phyloP scores from a whole-genome alignment of 2,797 vertebrate species.

The Silurus lanzhouensis region DNA sequence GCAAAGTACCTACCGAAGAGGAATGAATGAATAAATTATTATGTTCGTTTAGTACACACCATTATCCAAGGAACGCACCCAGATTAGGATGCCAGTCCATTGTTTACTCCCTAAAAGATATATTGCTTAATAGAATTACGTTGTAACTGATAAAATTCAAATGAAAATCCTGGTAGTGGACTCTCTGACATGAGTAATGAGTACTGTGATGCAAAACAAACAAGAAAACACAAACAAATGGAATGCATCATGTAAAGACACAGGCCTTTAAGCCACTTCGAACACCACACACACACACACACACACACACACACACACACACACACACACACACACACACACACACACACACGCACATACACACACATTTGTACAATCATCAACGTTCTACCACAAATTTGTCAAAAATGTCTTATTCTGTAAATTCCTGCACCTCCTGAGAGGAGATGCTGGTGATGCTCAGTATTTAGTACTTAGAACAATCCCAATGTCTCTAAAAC shows the following conservation, averaged over 20 bases:
- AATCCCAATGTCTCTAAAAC: background rate
- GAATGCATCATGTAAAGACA: conserved; percentile 8
- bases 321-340: too few species aligned
- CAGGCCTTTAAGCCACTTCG: background rate
- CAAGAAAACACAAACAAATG: background rate
- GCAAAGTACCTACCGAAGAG: background rate
- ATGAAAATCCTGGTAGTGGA: background rate
- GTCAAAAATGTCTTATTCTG: background rate
- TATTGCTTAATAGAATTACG: conserved; percentile 1
- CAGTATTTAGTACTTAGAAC: background rate
- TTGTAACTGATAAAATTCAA: background rate
- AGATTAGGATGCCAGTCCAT: background rate
- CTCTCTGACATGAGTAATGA: conserved; percentile 12
- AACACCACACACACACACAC: background rate
- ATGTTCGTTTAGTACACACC: conserved; percentile 6
- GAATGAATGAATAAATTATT: background rate
- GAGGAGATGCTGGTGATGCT: conserved; percentile 5
- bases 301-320: too few species aligned
- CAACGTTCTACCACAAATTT: background rate
- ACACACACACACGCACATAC: too few species aligned
- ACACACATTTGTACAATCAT: background rate
- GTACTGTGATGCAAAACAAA: background rate
- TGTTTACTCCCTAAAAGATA: background rate
- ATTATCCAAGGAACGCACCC: background rate
- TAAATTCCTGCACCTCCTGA: conserved; percentile 18